These are phyloP conservation scores for Poecilia latipinna DNA, from an alignment of 2,113 vertebrate species.

Conservation along the genomic window DNA sequence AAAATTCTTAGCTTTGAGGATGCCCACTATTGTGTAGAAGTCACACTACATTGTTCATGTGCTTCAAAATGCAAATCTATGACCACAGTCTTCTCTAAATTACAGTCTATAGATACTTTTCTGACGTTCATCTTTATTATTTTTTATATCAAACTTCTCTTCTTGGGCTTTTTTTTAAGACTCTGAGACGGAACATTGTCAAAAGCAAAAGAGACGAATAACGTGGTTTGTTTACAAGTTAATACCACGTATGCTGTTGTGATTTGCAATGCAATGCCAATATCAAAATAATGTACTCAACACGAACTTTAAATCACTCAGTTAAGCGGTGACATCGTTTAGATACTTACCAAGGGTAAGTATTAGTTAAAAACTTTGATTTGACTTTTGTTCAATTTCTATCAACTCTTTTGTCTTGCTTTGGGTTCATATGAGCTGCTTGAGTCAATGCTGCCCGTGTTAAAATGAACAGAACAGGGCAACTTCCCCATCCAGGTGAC, in stretches of 20 bases:
- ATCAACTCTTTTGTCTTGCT: not conserved
- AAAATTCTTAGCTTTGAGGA: too few species aligned
- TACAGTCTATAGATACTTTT: not conserved
- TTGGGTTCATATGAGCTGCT: not conserved
- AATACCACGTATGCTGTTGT: not conserved
- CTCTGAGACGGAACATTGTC: not conserved
- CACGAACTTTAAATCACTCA: not conserved
- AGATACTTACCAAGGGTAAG: not conserved
- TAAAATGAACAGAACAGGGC: not conserved
- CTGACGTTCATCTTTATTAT: not conserved
- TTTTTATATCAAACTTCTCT: not conserved
- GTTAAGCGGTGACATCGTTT: not conserved
- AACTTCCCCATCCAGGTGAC: constrained; percentile 2
- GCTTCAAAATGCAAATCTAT: not conserved
- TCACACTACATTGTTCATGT: not conserved
- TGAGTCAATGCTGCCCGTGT: too few species aligned
- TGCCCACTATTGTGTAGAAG: too few species aligned
- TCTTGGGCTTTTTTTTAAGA: not conserved
- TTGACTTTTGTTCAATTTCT: not conserved
- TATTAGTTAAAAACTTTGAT: not conserved
- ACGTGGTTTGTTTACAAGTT: not conserved
- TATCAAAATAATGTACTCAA: too few species aligned
- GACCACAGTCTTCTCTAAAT: not conserved
- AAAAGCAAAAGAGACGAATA: not conserved
- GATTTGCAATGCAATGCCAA: not conserved